Percentiles rank a stretch among this genome's conserved stretches.
phyloP scores from a whole-genome alignment of 2,797 vertebrate genomes.

The Notolabrus celidotus region DNA sequence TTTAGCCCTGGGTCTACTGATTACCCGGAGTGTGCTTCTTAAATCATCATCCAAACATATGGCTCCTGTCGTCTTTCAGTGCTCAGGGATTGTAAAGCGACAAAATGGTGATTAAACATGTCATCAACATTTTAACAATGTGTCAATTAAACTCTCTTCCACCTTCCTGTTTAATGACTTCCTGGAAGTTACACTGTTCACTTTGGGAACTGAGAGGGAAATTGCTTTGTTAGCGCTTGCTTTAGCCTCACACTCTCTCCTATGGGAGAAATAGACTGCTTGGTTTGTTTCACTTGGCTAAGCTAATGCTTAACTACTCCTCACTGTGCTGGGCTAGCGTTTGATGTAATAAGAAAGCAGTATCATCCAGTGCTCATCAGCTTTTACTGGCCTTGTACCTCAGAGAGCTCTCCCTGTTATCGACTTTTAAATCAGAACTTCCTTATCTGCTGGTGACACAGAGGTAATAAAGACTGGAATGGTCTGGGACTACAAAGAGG shows the following conservation, averaged over 20 bases:
- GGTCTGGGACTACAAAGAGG: conserved; percentile 6
- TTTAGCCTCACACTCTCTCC: conserved; percentile 51
- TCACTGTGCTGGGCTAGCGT: conserved; percentile 39
- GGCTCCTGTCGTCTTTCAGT: conserved; percentile 64
- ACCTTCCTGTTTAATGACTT: conserved; percentile 41
- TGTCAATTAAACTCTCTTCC: conserved; percentile 54
- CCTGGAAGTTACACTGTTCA: conserved; percentile 25
- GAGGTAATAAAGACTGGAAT: conserved; percentile 24
- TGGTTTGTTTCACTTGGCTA: conserved; percentile 69
- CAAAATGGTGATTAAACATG: conserved; percentile 72
- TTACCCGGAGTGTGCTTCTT: conserved; percentile 34
- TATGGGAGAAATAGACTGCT: conserved; percentile 56
- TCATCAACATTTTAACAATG: conserved; percentile 58
- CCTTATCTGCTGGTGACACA: conserved; percentile 35
- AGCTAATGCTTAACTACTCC: conserved; percentile 72
- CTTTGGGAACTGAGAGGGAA: conserved; percentile 45
- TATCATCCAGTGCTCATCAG: conserved; percentile 72
- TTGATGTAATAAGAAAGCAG: conserved; percentile 55
- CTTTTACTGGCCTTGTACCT: conserved; percentile 54
- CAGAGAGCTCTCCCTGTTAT: conserved; percentile 46
- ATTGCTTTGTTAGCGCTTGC: conserved; percentile 43
- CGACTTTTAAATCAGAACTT: conserved; percentile 44
- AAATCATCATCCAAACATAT: conserved; percentile 69
- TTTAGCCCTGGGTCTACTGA: conserved; percentile 26
- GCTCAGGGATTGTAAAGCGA: conserved; percentile 44